Evolutionary conservation across 1,140 invertebrate genomes (phyloP), one percentile per base, ranked within the genome.

Genomic region (Caenorhabditis inopinata): DNA sequence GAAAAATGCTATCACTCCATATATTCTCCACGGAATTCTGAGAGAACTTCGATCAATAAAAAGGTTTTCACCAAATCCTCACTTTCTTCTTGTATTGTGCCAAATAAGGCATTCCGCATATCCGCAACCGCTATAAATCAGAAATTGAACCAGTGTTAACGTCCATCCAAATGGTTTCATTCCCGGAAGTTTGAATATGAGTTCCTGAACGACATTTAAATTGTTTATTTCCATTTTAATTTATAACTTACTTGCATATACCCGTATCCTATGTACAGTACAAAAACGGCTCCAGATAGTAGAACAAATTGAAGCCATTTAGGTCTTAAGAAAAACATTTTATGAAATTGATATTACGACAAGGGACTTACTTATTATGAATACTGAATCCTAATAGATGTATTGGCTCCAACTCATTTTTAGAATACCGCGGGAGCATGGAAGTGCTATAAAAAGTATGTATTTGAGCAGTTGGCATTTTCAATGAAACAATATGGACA

Each of bases 81-180:
- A 94, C 93, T 91, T 93, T 87, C 93, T 91, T 80, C 90, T 89
- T 74, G 92, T 91, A 82, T 91, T 91, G 79, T 87, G 87, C 85
- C 91, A 91, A 48, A 94, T 88, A 79, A 91, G 89, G 9, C 92
- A 92, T 90, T 97, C 95, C 35, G 93, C 86, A 79, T 93, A 91
- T 79, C 93, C 94, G 89, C 97, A 94, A 62, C 93, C 78, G 42
- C 92, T 92, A 87, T 97, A 97, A 85, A 93, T 94, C 11, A 91
- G 91, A 91, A 97, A 97, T 90, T 97, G 96, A 21, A 96, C 90
- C 51, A 96, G 90, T 6, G 96, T 97, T 79, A 97, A 91, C 88
- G 95, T 97, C 93, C 95, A 95, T 53, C 95, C 95, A 88, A 93
- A 94, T 16, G 93, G 93, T 87, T 94, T 93, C 84, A 96, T 94